Conservation (phyloP, 1,140 invertebrate genomes). For the Parapsyche elsis region DNA sequence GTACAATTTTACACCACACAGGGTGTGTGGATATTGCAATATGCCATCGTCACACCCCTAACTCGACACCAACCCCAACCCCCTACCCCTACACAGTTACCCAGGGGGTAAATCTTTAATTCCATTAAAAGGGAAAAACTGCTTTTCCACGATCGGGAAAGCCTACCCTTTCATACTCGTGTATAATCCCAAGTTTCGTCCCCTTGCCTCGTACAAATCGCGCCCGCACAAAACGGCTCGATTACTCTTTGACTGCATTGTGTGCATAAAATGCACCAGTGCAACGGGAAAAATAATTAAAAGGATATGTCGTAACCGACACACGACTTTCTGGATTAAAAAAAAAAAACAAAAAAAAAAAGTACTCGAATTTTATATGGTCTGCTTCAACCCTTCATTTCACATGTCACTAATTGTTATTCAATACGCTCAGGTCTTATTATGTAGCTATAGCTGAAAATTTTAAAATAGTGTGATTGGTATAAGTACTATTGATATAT, state of each 20-base stretch:
- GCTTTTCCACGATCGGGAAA: conserved; percentile 39
- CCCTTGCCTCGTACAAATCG: not conserved
- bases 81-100: not conserved
- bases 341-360: no score
- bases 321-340: no score
- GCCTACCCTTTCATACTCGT: not conserved
- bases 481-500: no score
- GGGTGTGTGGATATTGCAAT: conserved; percentile 19
- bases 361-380: no score
- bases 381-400: no score
- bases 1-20: not conserved
- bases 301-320: no score
- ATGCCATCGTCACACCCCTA: conserved; percentile 2
- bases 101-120: conserved; percentile 51
- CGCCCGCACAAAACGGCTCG: conserved; percentile 17
- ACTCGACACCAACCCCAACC: not conserved
- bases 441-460: no score
- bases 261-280: not conserved
- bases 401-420: no score
- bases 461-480: no score
- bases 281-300: no score
- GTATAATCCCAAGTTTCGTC: conserved; percentile 28
- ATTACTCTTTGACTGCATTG: conserved; percentile 5
- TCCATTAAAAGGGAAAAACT: conserved; percentile 54
- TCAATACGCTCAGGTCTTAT: no score